phyloP scores from a whole-genome alignment of 2,888 invertebrate genomes.

The Sussaba pulchella region DNA sequence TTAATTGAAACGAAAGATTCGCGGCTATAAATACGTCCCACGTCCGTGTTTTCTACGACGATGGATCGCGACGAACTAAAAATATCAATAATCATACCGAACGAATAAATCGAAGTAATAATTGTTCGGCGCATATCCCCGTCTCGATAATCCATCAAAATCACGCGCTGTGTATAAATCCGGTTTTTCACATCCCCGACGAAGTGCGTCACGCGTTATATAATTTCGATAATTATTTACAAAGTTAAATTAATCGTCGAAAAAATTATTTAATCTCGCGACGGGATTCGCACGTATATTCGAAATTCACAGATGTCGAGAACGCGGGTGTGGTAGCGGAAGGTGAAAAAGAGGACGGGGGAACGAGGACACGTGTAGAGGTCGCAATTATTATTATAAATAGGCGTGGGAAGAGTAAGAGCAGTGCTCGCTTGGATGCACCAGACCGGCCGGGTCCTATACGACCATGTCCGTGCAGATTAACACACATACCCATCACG shows the following conservation, averaged over 20 bases:
- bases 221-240: neutral
- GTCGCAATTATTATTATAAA: slow-evolving; percentile 27
- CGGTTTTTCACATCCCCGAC: too few relatives aligned
- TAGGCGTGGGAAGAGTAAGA: slow-evolving; percentile 10
- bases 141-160: slow-evolving; percentile 16
- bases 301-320: neutral
- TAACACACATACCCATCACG: slow-evolving; percentile 5
- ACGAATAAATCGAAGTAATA: neutral
- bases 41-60: too few relatives aligned
- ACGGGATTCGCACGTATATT: neutral
- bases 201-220: neutral
- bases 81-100: slow-evolving; percentile 5
- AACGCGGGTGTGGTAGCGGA: neutral
- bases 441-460: neutral
- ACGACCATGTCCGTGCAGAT: slow-evolving; percentile 18
- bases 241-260: slow-evolving; percentile 6
- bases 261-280: slow-evolving; percentile 16
- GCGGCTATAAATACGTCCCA: neutral
- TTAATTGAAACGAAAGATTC: neutral
- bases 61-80: too few relatives aligned
- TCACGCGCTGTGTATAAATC: neutral
- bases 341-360: neutral
- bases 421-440: slow-evolving; percentile 14
- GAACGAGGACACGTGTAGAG: slow-evolving; percentile 1
- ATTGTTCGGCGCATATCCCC: neutral